These are phyloP conservation scores for Erynnis tages DNA, from an alignment of 2,888 invertebrate genomes.

Conservation along the genomic window DNA sequence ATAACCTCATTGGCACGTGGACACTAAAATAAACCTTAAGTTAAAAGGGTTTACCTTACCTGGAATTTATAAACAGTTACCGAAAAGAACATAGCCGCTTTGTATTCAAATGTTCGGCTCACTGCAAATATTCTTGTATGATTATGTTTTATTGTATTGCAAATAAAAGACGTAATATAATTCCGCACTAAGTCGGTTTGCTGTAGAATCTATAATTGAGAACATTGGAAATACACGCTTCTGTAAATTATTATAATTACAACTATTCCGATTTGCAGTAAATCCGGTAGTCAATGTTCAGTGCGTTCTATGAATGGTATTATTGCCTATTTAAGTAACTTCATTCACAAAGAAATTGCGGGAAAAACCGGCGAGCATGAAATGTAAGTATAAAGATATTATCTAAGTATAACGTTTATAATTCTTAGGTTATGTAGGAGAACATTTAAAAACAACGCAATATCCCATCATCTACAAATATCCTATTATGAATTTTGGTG, in stretches of 20 bases:
- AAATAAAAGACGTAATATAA: constrained; percentile 36
- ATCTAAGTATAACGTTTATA: background rate
- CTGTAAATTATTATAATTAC: constrained; percentile 47
- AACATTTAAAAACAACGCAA: too few species aligned
- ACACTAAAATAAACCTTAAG: constrained; percentile 42
- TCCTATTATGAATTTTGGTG: too few species aligned
- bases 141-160: background rate
- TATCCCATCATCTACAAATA: too few species aligned
- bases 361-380: background rate
- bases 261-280: constrained; percentile 47
- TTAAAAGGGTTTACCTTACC: constrained; percentile 63
- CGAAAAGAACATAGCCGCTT: constrained; percentile 33
- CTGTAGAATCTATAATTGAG: constrained; percentile 10
- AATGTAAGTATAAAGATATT: background rate
- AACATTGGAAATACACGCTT: constrained; percentile 46
- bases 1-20: constrained; percentile 67
- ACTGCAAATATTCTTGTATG: constrained; percentile 30
- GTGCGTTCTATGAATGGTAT: background rate
- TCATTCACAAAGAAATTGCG: background rate
- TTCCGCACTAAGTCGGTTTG: constrained; percentile 10
- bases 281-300: constrained; percentile 45
- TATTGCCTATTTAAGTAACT: background rate
- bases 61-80: constrained; percentile 49
- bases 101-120: constrained; percentile 44
- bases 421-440: too few species aligned